Conservation (phyloP, 2,888 invertebrate genomes). For the Lordiphosa fenestrarum region DNA sequence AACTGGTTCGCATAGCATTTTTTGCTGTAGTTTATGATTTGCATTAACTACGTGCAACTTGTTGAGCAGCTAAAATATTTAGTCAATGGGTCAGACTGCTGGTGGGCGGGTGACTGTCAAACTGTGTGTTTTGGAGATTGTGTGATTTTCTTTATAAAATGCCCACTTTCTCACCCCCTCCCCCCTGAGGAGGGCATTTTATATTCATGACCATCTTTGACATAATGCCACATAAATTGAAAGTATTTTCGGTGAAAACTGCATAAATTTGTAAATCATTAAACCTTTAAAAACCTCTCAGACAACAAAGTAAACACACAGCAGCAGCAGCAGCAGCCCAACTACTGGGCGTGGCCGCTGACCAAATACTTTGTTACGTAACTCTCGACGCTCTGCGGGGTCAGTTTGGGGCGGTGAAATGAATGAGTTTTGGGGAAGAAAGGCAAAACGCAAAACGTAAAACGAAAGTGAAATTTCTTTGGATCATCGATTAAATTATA, state of each 20-base stretch:
- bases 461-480: conserved; percentile 64
- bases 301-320: conserved; percentile 14
- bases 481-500: conserved; percentile 41
- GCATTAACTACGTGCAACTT: conserved; percentile 32
- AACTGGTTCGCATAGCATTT: conserved; percentile 31
- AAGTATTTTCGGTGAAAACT: conserved; percentile 44
- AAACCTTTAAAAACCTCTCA: conserved; percentile 28
- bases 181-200: conserved; percentile 24
- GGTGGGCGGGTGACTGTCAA: conserved; percentile 23
- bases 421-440: conserved; percentile 46
- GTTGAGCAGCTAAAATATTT: conserved; percentile 26
- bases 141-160: conserved; percentile 8
- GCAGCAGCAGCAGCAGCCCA: not conserved
- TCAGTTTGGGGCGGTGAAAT: conserved; percentile 44
- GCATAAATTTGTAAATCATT: conserved; percentile 65
- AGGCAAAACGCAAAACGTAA: conserved; percentile 27
- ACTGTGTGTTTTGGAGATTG: conserved; percentile 4
- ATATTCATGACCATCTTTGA: conserved; percentile 26
- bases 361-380: conserved; percentile 40
- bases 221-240: conserved; percentile 47
- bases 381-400: conserved; percentile 40
- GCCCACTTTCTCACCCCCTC: conserved; percentile 18
- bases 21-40: conserved; percentile 22
- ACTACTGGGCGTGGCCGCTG: conserved; percentile 60
- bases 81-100: conserved; percentile 20